Evolutionary conservation across 2,113 vertebrate species (phyloP), one percentile per base, ranked within the genome.

Genomic region (Cyanoderma ruficeps): DNA sequence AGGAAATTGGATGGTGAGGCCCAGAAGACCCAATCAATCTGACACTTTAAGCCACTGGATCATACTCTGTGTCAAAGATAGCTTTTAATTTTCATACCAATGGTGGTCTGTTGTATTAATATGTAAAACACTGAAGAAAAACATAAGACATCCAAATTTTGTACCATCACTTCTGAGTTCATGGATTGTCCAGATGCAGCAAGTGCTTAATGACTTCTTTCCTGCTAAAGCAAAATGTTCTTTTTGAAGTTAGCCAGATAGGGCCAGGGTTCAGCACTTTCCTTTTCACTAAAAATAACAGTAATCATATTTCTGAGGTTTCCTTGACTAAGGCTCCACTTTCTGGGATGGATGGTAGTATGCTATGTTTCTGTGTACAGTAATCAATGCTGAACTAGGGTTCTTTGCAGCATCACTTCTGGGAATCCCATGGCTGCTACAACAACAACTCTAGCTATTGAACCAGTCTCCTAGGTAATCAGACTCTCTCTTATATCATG

Each of bases 391-490:
- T 96, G 95, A 97, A 77, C 90, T 68, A 37, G 64, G 13, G 5
- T 89, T 93, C 88, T 90, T 86, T 44, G 37, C 80, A 71, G 44
- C 39, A 57, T 81, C n/a, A 6, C 60, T 86, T 83, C 68, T 87
- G 85, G 79, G 83, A 89, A 92, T 90, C 64, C 79, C 49, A 50
- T 21, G 30, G 72, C 83, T 95, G 85, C 90, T 89, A 35, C 83
- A 90, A 91, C 92, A 94, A 85, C 90, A 87, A 30, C 47, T 78
- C 35, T 56, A 89, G 76, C 72, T 93, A 75, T 75, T 6, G 16
- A 93, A 68, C 44, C 31, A 33, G 52, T 93, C 96, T 96, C 96
- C 33, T 31, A 93, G 68, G 94, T 96, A 91, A 92, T 97, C 88
- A 90, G 31, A 41, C 11, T 83, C 83, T 89, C 49, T 56, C 49